A percentile compares a stretch with the other conserved stretches of the same genome.
Conservation (phyloP, 2,797 vertebrate genomes). For the Pseudomugil gertrudae region DNA sequence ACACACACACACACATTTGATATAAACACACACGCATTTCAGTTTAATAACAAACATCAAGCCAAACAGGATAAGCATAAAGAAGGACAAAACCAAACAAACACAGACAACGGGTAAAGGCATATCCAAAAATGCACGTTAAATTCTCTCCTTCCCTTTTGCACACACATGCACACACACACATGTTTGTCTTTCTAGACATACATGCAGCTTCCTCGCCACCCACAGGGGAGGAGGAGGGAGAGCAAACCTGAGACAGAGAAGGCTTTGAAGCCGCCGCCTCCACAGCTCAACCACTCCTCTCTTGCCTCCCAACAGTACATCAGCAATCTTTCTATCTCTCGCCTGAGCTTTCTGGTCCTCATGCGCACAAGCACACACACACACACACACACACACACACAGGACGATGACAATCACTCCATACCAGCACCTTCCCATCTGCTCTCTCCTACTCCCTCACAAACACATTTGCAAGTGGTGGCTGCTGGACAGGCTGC, state of each 20-base stretch:
- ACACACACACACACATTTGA: constrained; percentile 1
- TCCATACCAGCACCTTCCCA: constrained; percentile 31
- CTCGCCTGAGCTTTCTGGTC: constrained; percentile 7
- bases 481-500: constrained; percentile 68
- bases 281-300: constrained; percentile 61
- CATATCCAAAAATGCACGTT: constrained; percentile 32
- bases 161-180: constrained; percentile 5
- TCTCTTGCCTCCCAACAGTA: constrained; percentile 51
- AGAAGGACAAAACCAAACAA: constrained; percentile 26
- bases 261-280: constrained; percentile 64
- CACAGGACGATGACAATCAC: constrained; percentile 38
- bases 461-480: constrained; percentile 27
- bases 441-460: constrained; percentile 34
- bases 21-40: constrained; percentile 5
- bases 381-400: constrained; percentile 10
- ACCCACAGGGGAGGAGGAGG: constrained; percentile 51
- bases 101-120: constrained; percentile 27
- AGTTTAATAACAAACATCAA: constrained; percentile 31
- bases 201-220: constrained; percentile 50
- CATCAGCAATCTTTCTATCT: constrained; percentile 46
- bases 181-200: constrained; percentile 41
- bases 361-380: constrained; percentile 22
- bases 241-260: constrained; percentile 57
- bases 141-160: constrained; percentile 11
- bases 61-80: constrained; percentile 29